Conservation (phyloP, 2,888 invertebrate species). For the Herminia tarsipennalis region DNA sequence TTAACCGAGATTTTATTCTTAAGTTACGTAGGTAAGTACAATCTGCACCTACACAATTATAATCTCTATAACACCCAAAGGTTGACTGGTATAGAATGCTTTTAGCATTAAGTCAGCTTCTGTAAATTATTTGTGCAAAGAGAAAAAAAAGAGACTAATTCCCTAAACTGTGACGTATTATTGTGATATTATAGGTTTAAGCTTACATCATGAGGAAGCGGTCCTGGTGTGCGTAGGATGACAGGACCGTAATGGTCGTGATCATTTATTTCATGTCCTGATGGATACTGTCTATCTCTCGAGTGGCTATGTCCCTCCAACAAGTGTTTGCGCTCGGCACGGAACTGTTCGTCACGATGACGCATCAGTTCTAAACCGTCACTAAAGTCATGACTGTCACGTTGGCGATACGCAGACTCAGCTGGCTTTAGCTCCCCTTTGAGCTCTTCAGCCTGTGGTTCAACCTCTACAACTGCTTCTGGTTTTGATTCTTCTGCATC, state of each 20-base stretch:
- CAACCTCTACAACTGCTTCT: background rate
- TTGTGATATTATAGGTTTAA: background rate
- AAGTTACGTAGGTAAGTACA: too few species aligned
- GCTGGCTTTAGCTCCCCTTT: slow-evolving; percentile 17
- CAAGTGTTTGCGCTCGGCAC: background rate
- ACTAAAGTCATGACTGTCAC: slow-evolving; percentile 13
- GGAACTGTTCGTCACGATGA: slow-evolving; percentile 26
- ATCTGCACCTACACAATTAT: too few species aligned
- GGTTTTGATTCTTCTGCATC: slow-evolving; percentile 7
- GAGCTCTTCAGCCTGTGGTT: background rate
- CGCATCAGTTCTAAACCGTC: slow-evolving; percentile 41
- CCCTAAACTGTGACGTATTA: background rate
- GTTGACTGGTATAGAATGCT: too few species aligned
- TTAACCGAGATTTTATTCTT: too few species aligned
- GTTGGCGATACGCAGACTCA: slow-evolving; percentile 21
- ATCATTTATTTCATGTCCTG: slow-evolving; percentile 17
- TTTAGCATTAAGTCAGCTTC: too few species aligned
- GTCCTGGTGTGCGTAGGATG: slow-evolving; percentile 43
- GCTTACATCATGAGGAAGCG: slow-evolving; percentile 42
- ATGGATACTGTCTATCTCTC: too few species aligned
- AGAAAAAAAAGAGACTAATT: background rate
- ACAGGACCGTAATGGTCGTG: slow-evolving; percentile 32
- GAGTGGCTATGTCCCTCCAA: background rate
- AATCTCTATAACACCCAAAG: too few species aligned
- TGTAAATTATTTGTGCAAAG: too few species aligned